These are phyloP conservation scores for Haliclystus octoradiatus DNA, from an alignment of 30 jellyfish, hydroid and myxozoan genomes.

Conservation along the genomic window DNA sequence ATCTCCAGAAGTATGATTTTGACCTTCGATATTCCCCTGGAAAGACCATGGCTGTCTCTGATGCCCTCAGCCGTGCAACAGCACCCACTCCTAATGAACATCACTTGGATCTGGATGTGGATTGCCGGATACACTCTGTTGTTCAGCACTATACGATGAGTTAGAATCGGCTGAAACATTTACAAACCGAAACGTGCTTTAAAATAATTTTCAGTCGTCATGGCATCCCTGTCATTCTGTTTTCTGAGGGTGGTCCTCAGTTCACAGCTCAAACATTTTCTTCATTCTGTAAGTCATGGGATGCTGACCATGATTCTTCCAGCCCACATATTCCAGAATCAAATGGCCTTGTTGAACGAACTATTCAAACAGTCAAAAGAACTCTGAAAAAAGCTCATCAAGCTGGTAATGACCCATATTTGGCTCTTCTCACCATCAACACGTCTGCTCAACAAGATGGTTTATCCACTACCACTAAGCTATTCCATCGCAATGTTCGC, in stretches of 20 bases:
- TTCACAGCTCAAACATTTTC: constrained; percentile 15
- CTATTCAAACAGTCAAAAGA: constrained; percentile 60
- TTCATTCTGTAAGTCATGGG: constrained; percentile 38
- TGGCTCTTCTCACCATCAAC: constrained; percentile 25
- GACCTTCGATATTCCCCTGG: constrained; percentile 44
- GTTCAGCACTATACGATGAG: constrained; percentile 26
- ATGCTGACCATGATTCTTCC: constrained; percentile 24
- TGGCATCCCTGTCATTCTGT: constrained; percentile 24
- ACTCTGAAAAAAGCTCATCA: constrained; percentile 26
- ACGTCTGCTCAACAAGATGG: constrained; percentile 30
- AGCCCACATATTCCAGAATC: constrained; percentile 38
- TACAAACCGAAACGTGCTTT: constrained; percentile 18
- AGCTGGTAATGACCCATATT: constrained; percentile 19
- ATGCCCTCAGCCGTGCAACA: constrained; percentile 52
- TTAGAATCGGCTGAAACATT: constrained; percentile 15
- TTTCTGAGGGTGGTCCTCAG: constrained; percentile 47
- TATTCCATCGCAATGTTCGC: constrained; percentile 33
- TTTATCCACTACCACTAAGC: constrained; percentile 22
- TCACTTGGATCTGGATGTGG: constrained; percentile 31
- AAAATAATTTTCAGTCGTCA: constrained; percentile 18
- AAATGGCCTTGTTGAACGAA: constrained; percentile 58
- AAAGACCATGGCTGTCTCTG: constrained; percentile 40
- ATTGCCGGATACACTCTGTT: constrained; percentile 14
- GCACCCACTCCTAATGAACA: too few species aligned
- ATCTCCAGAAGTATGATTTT: constrained; percentile 41